Conservation (phyloP, 2,888 invertebrate species). For the Herminia tarsipennalis region DNA sequence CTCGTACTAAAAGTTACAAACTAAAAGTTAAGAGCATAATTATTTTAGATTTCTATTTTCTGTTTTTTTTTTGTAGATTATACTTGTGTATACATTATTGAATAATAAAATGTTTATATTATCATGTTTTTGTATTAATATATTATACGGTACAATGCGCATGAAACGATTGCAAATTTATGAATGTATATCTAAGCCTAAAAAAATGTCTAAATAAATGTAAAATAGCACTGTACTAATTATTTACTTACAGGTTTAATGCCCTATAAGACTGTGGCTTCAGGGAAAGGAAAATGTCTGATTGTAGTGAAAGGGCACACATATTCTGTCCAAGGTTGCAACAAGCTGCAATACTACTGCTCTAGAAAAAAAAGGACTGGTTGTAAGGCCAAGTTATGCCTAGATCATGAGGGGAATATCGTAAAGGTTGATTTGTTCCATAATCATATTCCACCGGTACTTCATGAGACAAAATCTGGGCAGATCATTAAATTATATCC, state of each 20-base stretch:
- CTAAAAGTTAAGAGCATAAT: too few species aligned
- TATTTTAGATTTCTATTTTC: too few species aligned
- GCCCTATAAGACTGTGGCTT: background rate
- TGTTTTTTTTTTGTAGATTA: too few species aligned
- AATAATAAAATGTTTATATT: too few species aligned
- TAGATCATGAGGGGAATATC: background rate
- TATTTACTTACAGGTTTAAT: constrained; percentile 1
- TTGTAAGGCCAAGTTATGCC: constrained; percentile 5
- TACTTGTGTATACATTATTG: too few species aligned
- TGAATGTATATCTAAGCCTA: too few species aligned
- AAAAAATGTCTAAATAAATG: too few species aligned
- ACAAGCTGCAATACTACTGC: constrained; percentile 7
- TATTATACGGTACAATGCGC: too few species aligned
- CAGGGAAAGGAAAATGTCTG: background rate
- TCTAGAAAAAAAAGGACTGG: background rate
- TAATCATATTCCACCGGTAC: constrained; percentile 3
- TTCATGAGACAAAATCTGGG: background rate
- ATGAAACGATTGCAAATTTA: too few species aligned
- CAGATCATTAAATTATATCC: background rate
- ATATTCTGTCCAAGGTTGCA: constrained; percentile 3
- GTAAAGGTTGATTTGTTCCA: background rate
- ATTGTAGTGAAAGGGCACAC: constrained; percentile 6
- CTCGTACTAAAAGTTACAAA: too few species aligned
- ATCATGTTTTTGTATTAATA: too few species aligned
- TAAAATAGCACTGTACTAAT: background rate